Evolutionary conservation across 2,113 vertebrate genomes (phyloP).

Genomic region (Malurus melanocephalus): DNA sequence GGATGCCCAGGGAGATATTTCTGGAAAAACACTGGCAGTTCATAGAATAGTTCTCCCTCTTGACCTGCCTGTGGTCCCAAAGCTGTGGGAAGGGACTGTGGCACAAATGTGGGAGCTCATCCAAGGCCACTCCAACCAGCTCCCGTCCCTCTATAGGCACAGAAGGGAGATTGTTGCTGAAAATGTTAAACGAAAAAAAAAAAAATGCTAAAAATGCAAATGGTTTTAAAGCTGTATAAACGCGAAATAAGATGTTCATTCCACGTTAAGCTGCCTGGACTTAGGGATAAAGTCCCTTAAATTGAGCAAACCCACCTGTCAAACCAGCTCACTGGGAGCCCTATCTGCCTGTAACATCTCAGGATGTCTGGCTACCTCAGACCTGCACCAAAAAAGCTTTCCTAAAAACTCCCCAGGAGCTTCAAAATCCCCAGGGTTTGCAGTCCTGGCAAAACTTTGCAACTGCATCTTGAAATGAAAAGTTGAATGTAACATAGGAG

Average conservation of each 20-base stretch:
- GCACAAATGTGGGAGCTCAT: neutral
- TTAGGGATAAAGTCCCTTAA: constrained; percentile 27
- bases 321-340: neutral
- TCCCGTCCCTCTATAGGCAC: neutral
- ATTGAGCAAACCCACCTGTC: constrained; percentile 11
- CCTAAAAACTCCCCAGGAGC: neutral
- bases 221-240: constrained; percentile 22
- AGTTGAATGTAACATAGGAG: neutral
- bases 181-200: neutral
- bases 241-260: constrained; percentile 26
- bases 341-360: neutral
- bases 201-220: constrained; percentile 23
- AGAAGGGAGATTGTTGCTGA: neutral
- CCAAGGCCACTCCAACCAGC: neutral
- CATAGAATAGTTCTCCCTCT: neutral
- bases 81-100: neutral
- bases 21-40: neutral
- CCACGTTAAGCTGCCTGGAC: constrained; percentile 30
- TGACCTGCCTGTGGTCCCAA: neutral
- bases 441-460: neutral
- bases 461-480: neutral
- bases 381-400: neutral
- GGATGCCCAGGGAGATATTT: neutral
- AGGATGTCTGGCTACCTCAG: neutral
- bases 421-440: neutral